Evolutionary conservation across 2,888 invertebrate species (phyloP).

Genomic region (Onchidella celtica): DNA sequence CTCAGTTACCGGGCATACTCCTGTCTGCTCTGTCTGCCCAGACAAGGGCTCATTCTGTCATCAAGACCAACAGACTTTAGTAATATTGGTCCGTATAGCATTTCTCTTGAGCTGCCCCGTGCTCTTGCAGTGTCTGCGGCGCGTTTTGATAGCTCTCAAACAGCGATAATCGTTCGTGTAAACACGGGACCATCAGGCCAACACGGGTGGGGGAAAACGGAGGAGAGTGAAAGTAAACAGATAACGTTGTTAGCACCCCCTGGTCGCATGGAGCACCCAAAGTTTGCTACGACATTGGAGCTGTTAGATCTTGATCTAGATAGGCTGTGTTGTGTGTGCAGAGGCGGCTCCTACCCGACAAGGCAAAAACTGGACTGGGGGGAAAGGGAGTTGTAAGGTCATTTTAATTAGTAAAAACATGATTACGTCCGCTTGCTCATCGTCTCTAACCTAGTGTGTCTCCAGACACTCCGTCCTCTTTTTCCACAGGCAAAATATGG

Average conservation of each 20-base stretch:
- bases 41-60: slow-evolving; percentile 6
- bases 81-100: slow-evolving; percentile 5
- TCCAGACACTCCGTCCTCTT: no score
- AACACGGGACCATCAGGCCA: slow-evolving; percentile 16
- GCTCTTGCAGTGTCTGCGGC: slow-evolving; percentile 9
- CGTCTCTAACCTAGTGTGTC: no score
- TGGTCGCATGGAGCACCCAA: slow-evolving; percentile 3
- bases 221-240: slow-evolving; percentile 24
- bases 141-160: slow-evolving; percentile 38
- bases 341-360: no score
- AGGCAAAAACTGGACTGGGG: no score
- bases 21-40: not conserved
- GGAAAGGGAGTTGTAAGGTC: no score
- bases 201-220: not conserved
- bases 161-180: slow-evolving; percentile 33
- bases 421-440: no score
- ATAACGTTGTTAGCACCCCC: slow-evolving; percentile 32
- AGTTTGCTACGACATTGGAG: not conserved
- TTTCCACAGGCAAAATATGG: no score
- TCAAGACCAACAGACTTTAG: not conserved
- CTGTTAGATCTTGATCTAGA: not conserved
- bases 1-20: no score
- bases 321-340: slow-evolving; percentile 6
- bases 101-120: not conserved
- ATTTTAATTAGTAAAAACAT: no score